These are phyloP conservation scores for Scaptomyza polygonia DNA, from an alignment of 2,888 invertebrate genomes.

Conservation along the genomic window DNA sequence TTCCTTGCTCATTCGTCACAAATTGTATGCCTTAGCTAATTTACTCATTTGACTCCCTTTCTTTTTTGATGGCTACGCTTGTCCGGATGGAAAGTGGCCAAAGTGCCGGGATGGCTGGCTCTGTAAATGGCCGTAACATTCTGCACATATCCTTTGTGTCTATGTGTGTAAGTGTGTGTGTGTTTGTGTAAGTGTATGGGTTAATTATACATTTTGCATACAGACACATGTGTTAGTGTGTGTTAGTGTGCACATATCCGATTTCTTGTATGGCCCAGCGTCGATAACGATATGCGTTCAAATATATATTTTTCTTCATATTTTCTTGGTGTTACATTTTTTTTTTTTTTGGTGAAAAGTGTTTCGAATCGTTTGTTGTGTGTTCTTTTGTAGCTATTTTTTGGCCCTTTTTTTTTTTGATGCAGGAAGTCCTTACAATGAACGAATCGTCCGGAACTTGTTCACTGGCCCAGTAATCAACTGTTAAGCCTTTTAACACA, in stretches of 20 bases:
- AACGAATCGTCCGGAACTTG: slow-evolving; percentile 18
- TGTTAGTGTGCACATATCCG: slow-evolving; percentile 62
- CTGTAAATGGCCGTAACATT: slow-evolving; percentile 75
- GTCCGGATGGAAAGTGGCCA: slow-evolving; percentile 43
- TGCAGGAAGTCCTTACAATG: slow-evolving; percentile 61
- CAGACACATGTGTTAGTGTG: slow-evolving; percentile 11
- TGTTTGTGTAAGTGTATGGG: slow-evolving; percentile 60
- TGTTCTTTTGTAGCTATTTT: slow-evolving; percentile 63
- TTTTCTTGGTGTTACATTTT: slow-evolving; percentile 1
- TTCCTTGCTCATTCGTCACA: not conserved
- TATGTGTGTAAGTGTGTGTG: slow-evolving; percentile 39
- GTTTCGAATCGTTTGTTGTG: too few species aligned
- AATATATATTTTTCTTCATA: slow-evolving; percentile 38
- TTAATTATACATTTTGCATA: slow-evolving; percentile 75
- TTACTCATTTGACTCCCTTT: slow-evolving; percentile 10
- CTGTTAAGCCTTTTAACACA: slow-evolving; percentile 33
- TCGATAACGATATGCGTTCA: slow-evolving; percentile 77
- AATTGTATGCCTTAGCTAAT: slow-evolving; percentile 9
- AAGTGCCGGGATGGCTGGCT: slow-evolving; percentile 58
- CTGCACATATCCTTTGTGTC: slow-evolving; percentile 52
- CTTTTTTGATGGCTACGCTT: slow-evolving; percentile 20
- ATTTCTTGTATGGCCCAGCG: slow-evolving; percentile 55
- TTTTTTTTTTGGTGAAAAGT: not conserved
- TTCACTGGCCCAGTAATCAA: slow-evolving; percentile 46
- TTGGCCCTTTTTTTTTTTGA: slow-evolving; percentile 38